These are phyloP conservation scores for Nebria brevicollis DNA, from an alignment of 2,888 invertebrate species.

Conservation along the genomic window DNA sequence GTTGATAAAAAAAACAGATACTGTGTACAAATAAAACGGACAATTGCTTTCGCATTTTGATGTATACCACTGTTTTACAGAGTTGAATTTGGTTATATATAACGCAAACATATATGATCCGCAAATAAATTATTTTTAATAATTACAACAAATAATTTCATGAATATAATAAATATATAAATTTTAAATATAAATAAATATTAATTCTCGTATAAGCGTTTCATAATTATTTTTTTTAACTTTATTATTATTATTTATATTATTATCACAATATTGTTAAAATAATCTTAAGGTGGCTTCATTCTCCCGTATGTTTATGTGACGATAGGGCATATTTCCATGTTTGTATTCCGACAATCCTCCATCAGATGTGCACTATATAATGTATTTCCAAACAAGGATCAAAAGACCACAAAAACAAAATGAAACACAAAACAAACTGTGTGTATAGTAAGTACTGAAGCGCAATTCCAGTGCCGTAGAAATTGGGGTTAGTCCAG, in stretches of 20 bases:
- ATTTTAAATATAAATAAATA: no score
- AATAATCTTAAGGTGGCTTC: no score
- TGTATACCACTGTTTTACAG: background rate
- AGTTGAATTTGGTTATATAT: no score
- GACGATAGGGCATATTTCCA: background rate
- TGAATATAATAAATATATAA: no score
- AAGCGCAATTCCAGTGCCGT: conserved; percentile 6
- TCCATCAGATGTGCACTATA: background rate
- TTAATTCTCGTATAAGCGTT: no score
- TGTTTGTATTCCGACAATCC: conserved; percentile 3
- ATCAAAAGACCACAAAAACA: conserved; percentile 26
- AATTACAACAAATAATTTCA: no score
- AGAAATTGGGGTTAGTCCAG: background rate
- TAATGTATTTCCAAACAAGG: conserved; percentile 22
- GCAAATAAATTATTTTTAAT: no score
- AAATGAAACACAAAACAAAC: conserved; percentile 16
- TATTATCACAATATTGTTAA: no score
- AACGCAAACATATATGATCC: no score
- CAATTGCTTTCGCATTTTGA: conserved; percentile 11
- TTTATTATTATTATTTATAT: no score
- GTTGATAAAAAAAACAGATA: conserved; percentile 8
- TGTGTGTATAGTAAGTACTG: background rate
- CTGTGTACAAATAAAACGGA: background rate
- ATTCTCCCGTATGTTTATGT: no score
- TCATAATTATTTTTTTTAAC: no score